Evolutionary conservation across 2,797 vertebrate genomes (phyloP), one percentile per base, ranked within the genome.

Genomic region (Tapirus indicus): DNA sequence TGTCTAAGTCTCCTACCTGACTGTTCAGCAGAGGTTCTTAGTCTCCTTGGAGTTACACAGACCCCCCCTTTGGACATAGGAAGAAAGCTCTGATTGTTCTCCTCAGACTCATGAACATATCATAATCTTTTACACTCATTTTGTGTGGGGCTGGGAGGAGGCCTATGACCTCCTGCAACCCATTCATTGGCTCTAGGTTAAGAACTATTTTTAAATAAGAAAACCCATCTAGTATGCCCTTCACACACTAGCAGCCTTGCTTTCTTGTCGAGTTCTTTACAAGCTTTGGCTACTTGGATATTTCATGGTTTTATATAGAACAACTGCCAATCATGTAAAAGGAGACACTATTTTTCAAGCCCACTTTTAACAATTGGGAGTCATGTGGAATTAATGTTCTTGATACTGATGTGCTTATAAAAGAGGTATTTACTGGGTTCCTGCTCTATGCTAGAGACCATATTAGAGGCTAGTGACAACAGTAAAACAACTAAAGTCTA

Each of bases 121-220:
- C 18, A 1, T 14, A 72, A 25, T 38, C 77, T 11, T 94, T 56
- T 68, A 0, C 0, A 23, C n/a, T 47, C 25, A 13, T 86, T 25
- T 62, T 27, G 14, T 29, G 21, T n/a, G 7, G 29, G 7, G 21
- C 3, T 4, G 8, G 11, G 1, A 9, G 12, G 32, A 64, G 25
- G 82, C 20, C 12, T 78, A 1, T 82, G 60, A 74, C 23, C 38
- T 94, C 62, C 58, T 88, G 7, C 12, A 92, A 69, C 9, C 21
- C 29, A 68, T 27, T 47, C 44, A 16, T 58, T 84, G 85, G 14
- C 14, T 94, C 27, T 90, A 60, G 41, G 52, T 88, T 58, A 93
- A 86, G 44, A 94, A 75, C 17, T 3, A 49, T 64, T 90, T 82
- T 91, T 56, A 69, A 92, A n/a, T 29, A 79, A 91, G 38, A 91